phyloP scores from a whole-genome alignment of 2,888 invertebrate species.

The Tenodera sinensis region DNA sequence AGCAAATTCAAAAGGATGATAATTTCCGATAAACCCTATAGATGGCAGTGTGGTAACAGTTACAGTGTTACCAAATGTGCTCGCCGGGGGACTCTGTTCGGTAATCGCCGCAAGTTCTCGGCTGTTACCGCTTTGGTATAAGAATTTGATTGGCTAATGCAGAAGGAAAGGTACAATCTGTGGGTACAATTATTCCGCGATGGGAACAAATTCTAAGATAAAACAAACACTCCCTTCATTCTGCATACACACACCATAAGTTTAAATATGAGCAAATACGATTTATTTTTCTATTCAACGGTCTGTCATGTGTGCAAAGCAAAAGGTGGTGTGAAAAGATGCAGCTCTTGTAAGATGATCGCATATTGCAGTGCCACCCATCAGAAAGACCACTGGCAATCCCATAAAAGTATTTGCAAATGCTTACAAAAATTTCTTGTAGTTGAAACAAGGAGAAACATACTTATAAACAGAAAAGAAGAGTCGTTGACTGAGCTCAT shows the following conservation, averaged over 20 bases:
- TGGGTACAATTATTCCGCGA: neutral
- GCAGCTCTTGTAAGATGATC: neutral
- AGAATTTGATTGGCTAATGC: neutral
- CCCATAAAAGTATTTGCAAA: neutral
- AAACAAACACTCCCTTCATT: neutral
- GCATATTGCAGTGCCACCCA: neutral
- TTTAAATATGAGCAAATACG: neutral
- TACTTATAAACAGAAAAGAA: neutral
- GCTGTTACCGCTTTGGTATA: neutral
- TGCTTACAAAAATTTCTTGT: neutral
- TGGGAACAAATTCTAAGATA: neutral
- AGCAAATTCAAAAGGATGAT: neutral
- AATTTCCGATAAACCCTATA: neutral
- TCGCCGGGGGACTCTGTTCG: neutral
- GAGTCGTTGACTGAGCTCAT: neutral
- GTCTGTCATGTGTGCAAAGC: neutral
- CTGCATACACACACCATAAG: neutral
- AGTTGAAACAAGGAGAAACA: neutral
- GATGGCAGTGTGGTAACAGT: neutral
- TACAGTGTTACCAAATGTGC: neutral
- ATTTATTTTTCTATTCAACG: neutral
- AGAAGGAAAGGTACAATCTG: neutral
- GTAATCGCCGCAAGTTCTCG: neutral
- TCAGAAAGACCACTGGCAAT: neutral
- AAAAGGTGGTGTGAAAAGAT: neutral